phyloP scores from a whole-genome alignment of 2,888 invertebrate genomes.

The Chloroclystis v-ata region DNA sequence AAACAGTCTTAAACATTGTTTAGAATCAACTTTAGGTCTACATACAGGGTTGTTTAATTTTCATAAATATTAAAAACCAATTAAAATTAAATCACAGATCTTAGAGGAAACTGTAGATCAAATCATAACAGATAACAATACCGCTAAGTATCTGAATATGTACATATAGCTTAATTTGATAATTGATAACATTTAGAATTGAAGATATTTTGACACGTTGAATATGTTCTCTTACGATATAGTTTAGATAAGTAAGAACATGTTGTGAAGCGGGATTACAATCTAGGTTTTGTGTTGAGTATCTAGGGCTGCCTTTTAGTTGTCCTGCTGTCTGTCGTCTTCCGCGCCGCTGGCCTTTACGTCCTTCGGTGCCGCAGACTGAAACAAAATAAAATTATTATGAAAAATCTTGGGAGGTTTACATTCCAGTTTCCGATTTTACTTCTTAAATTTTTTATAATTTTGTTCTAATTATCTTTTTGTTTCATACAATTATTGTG shows the following conservation, averaged over 20 bases:
- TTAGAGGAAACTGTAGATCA: constrained; percentile 23
- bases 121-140: constrained; percentile 37
- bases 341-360: constrained; percentile 64
- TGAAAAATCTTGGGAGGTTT: too few species aligned
- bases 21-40: constrained; percentile 31
- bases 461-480: too few species aligned
- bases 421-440: too few species aligned
- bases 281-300: constrained; percentile 42
- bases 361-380: constrained; percentile 68
- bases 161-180: constrained; percentile 61
- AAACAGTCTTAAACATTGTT: constrained; percentile 37
- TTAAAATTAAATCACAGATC: constrained; percentile 36
- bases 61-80: constrained; percentile 25
- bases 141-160: constrained; percentile 57
- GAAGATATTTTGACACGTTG: constrained; percentile 45
- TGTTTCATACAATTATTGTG: too few species aligned
- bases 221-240: constrained; percentile 37
- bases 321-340: constrained; percentile 68
- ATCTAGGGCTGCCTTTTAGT: constrained; percentile 37
- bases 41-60: constrained; percentile 30
- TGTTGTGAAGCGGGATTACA: constrained; percentile 51
- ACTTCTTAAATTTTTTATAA: too few species aligned
- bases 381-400: constrained; percentile 36
- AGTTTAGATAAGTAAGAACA: constrained; percentile 35
- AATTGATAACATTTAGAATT: constrained; percentile 60